These are phyloP conservation scores for Caprella mutica DNA, from an alignment of 2,888 invertebrate species.

Conservation along the genomic window DNA sequence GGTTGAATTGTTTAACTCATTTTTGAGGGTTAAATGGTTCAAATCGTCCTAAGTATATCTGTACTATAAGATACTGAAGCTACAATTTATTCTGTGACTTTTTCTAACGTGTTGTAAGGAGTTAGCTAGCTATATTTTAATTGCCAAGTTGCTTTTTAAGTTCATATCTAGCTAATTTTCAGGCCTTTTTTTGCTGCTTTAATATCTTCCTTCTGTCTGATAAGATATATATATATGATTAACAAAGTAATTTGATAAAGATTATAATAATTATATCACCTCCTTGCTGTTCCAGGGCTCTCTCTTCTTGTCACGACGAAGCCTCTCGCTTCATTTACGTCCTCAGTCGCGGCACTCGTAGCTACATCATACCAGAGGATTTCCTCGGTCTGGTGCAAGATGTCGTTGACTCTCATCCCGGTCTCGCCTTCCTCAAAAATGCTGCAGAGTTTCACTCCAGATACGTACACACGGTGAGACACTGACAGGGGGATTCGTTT, in stretches of 20 bases:
- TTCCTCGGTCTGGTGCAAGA: constrained; percentile 89
- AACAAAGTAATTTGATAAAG: no score
- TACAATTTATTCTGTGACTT: no score
- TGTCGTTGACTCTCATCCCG: constrained; percentile 97
- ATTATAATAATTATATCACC: no score
- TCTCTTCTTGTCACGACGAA: constrained; percentile 70
- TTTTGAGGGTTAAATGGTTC: no score
- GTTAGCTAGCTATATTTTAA: background rate
- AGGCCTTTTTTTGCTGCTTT: no score
- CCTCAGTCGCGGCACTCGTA: constrained; percentile 47
- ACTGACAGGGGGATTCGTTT: no score
- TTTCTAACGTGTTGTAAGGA: background rate
- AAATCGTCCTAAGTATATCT: no score
- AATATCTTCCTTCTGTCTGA: no score
- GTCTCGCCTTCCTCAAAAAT: constrained; percentile 90
- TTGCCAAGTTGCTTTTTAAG: background rate
- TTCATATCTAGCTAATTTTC: no score
- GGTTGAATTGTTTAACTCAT: background rate
- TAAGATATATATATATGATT: no score
- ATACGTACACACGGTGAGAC: constrained; percentile 90
- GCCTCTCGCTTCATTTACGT: constrained; percentile 80
- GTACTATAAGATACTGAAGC: no score
- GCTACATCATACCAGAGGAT: constrained; percentile 61
- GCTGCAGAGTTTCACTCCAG: constrained; percentile 97
- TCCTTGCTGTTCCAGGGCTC: no score